These are phyloP conservation scores for Sebastes hubbsi DNA, from an alignment of 2,797 vertebrate species.

Conservation along the genomic window DNA sequence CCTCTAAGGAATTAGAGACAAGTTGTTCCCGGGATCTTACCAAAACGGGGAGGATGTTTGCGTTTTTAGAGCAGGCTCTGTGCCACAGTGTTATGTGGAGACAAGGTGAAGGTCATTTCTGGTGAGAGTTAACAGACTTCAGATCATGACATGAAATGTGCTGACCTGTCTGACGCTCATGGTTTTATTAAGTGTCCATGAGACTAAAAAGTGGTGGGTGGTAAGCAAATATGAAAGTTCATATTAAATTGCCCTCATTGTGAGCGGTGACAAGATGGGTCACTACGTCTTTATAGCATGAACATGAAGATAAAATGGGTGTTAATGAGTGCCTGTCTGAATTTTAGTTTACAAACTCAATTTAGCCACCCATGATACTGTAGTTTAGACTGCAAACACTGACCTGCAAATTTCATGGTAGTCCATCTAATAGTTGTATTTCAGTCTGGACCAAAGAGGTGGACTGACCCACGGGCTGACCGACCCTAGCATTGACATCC, in stretches of 20 bases:
- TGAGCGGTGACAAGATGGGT: not conserved
- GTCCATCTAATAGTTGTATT: not conserved
- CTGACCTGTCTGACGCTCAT: not conserved
- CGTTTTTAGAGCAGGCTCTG: conserved; percentile 14
- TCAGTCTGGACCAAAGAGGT: not conserved
- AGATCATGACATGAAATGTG: conserved; percentile 31
- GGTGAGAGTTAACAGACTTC: conserved; percentile 28
- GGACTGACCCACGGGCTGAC: rapidly evolving
- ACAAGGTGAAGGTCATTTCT: conserved; percentile 49
- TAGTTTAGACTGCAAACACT: not conserved
- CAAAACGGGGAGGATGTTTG: conserved; percentile 50
- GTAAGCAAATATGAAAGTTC: conserved; percentile 8
- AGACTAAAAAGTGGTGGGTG: not conserved
- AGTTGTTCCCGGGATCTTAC: conserved; percentile 35
- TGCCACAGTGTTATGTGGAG: conserved; percentile 34
- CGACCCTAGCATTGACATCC: too few species aligned
- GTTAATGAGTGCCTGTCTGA: not conserved
- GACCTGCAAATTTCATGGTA: not conserved
- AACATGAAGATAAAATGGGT: not conserved
- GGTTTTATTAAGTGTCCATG: not conserved
- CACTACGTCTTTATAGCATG: not conserved
- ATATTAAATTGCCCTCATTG: not conserved
- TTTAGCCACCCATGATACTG: not conserved
- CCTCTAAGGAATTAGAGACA: conserved; percentile 39
- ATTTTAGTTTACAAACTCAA: not conserved